Evolutionary conservation across 1,140 invertebrate genomes (phyloP).

Genomic region (Megalonaias nervosa): DNA sequence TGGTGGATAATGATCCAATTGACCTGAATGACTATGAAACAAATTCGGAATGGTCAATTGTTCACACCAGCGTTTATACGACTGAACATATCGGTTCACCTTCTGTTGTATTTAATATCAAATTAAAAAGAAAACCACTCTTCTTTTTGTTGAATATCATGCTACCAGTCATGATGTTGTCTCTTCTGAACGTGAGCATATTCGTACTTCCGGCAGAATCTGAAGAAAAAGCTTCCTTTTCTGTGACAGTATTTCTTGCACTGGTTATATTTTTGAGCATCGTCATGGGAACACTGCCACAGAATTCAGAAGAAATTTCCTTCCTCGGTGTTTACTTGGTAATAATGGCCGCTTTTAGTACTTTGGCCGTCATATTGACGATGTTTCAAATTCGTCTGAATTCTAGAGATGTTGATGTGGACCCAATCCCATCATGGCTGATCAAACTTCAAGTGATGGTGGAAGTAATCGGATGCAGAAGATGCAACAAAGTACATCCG

Average conservation of each 20-base stretch:
- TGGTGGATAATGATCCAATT: not conserved
- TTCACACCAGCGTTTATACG: not conserved
- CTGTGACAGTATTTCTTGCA: slow-evolving; percentile 38
- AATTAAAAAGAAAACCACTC: slow-evolving; percentile 20
- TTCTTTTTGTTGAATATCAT: slow-evolving; percentile 37
- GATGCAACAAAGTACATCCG: no score
- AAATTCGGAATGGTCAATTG: slow-evolving; percentile 28
- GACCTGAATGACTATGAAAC: not conserved
- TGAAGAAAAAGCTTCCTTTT: slow-evolving; percentile 39
- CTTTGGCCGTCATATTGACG: slow-evolving; percentile 18
- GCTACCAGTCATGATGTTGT: slow-evolving; percentile 32
- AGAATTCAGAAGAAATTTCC: slow-evolving; percentile 26
- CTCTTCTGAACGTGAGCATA: slow-evolving; percentile 27
- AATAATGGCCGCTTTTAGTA: slow-evolving; percentile 18
- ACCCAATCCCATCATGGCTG: slow-evolving; percentile 4
- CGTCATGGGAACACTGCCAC: slow-evolving; percentile 29
- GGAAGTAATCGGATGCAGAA: no score
- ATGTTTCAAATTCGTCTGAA: slow-evolving; percentile 27
- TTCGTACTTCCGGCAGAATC: slow-evolving; percentile 38
- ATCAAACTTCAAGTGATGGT: no score
- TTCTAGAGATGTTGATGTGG: slow-evolving; percentile 2
- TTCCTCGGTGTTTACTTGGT: slow-evolving; percentile 31
- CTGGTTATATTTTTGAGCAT: slow-evolving; percentile 40
- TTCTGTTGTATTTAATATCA: slow-evolving; percentile 17
- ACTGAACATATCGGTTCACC: not conserved